A percentile compares a stretch with the other conserved stretches of the same genome.
Evolutionary conservation across 1,140 invertebrate genomes (phyloP).

Genomic region (Apolygus lucorum): DNA sequence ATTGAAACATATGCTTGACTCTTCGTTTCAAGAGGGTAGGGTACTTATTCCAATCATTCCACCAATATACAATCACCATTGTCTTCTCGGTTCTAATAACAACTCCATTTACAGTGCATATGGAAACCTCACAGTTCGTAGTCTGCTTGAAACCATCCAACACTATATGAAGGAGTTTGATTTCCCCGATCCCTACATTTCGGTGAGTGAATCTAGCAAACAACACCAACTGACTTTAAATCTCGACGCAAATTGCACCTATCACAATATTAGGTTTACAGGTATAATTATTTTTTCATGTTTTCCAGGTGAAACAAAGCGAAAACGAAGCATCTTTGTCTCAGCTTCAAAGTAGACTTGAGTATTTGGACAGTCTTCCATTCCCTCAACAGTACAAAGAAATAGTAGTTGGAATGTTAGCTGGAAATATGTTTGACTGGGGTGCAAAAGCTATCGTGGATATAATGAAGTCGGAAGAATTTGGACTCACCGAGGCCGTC

Average conservation of each 20-base stretch:
- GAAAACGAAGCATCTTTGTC: constrained; percentile 50
- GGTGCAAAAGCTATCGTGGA: constrained; percentile 79
- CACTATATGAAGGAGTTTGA: constrained; percentile 81
- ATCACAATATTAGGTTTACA: background rate
- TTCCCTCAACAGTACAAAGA: constrained; percentile 45
- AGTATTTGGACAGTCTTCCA: constrained; percentile 44
- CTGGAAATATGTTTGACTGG: constrained; percentile 96
- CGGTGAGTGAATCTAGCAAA: too few relatives aligned
- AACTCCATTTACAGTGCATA: constrained; percentile 56
- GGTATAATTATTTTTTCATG: background rate
- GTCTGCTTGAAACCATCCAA: constrained; percentile 84
- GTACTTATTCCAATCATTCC: too few relatives aligned
- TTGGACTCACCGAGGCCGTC: constrained; percentile 74
- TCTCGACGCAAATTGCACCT: too few relatives aligned
- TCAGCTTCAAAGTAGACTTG: constrained; percentile 44
- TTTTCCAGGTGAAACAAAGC: constrained; percentile 47
- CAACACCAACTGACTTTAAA: too few relatives aligned
- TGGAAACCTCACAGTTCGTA: constrained; percentile 77
- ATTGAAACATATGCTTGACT: too few relatives aligned
- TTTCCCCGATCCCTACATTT: constrained; percentile 86
- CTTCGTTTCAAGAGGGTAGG: too few relatives aligned
- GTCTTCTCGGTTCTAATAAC: background rate
- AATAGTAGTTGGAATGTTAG: constrained; percentile 52
- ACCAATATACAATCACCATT: too few relatives aligned
- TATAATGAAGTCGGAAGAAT: constrained; percentile 65